Conservation (phyloP, 2,888 invertebrate genomes). For the Spialia ferax region DNA sequence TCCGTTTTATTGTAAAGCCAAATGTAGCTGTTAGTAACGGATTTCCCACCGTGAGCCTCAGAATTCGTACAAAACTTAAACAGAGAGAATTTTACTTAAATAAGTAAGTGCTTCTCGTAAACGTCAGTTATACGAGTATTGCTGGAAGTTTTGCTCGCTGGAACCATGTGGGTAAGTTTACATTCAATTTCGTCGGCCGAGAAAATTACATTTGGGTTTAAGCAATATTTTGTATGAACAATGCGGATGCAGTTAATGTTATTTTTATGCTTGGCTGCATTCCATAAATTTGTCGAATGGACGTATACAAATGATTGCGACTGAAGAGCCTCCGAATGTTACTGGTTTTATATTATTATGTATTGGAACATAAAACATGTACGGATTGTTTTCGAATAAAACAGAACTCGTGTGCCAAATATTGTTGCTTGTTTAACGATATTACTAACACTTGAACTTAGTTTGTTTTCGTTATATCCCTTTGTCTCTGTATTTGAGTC, state of each 20-base stretch:
- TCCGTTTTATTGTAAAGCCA: conserved; percentile 42
- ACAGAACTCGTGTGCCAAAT: conserved; percentile 9
- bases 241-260: conserved; percentile 35
- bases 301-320: conserved; percentile 31
- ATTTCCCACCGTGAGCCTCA: conserved; percentile 9
- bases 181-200: conserved; percentile 32
- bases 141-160: conserved; percentile 26
- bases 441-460: background rate
- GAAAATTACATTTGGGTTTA: conserved; percentile 38
- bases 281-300: conserved; percentile 32
- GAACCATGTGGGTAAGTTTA: conserved; percentile 32
- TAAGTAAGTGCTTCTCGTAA: conserved; percentile 32
- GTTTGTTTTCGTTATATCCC: background rate
- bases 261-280: conserved; percentile 39
- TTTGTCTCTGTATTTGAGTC: background rate
- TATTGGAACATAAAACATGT: conserved; percentile 13
- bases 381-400: conserved; percentile 21
- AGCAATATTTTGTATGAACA: conserved; percentile 36
- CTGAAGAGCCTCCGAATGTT: conserved; percentile 25
- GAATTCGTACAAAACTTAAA: conserved; percentile 30
- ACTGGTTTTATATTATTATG: conserved; percentile 11
- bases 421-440: background rate
- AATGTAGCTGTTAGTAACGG: conserved; percentile 27
- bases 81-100: conserved; percentile 35
- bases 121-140: conserved; percentile 32